Evolutionary conservation across 2,113 vertebrate genomes (phyloP), one percentile per base, ranked within the genome.

Genomic region (Trochalopteron elliotii): DNA sequence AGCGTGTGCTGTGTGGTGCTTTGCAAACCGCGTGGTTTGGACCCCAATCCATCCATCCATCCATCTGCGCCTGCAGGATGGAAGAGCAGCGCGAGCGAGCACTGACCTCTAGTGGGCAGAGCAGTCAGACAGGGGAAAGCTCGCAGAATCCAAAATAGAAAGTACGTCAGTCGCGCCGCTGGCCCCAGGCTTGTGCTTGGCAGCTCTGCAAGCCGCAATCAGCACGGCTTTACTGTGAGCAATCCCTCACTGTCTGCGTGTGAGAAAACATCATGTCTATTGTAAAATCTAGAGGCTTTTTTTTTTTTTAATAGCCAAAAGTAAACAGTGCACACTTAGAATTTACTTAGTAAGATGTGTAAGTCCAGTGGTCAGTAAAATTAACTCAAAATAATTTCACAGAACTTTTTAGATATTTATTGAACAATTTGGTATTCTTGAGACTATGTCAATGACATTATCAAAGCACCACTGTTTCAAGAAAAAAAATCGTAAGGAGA

Each of bases 101-200:
- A 65, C 94, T 95, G 96, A 71, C 93, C 92, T 77, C 94, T 95
- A 70, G 94, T 33, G 95, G 96, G 24, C 21, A 33, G 2, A 35
- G 22, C 40, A 39, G 15, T 8, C 12, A 15, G 33, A 40, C 14
- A 2, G 5, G 53, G 22, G 12, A 60, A 33, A 44, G 44, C 50
- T 7, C 1, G 2, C 50, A 39, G 20, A 12, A 31, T 44, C 53
- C 60, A 11, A 87, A 94, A 60, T 4, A 16, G 2, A 56, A 78
- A 52, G 33, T 2, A 31, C 25, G 2, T 71, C 87, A 71, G 0
- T 24, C 0, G 0, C 7, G 12, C 37, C 5, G n/a, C 40, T 49
- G 40, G 70, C 57, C 81, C 53, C 13, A 27, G 33, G 40, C 52
- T 71, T 49, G 57, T 15, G 49, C 60, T 84, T 76, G 74, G 81